A percentile compares a stretch with the other conserved stretches of the same genome.
Conservation (phyloP, 2,797 vertebrate genomes). For the Rhynchonycteris naso region DNA sequence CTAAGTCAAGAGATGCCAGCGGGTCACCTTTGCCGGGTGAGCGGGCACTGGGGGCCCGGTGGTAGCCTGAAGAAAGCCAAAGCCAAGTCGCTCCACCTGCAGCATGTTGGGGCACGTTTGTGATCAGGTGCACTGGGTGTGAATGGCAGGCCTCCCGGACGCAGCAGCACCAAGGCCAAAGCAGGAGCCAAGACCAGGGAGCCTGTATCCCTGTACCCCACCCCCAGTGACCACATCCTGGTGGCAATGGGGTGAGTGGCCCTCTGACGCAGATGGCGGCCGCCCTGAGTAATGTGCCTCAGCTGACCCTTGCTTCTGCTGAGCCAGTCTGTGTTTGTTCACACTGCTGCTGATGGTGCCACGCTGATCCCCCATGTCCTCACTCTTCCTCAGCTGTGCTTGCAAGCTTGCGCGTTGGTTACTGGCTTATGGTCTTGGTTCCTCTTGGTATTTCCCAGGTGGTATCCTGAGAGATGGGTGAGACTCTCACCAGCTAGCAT, state of each 20-base stretch:
- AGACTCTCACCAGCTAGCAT: background rate
- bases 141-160: background rate
- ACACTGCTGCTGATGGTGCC: background rate
- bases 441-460: background rate
- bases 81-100: background rate
- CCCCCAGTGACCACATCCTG: background rate
- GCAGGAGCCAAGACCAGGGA: background rate
- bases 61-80: background rate
- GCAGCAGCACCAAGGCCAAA: background rate
- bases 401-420: background rate
- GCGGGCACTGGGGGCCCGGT: background rate
- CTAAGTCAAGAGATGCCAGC: too few species aligned
- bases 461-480: background rate
- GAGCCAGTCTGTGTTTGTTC: background rate
- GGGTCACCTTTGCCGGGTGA: too few species aligned
- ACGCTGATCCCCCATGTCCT: background rate
- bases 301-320: background rate
- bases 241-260: background rate
- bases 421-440: background rate
- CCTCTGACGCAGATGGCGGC: background rate
- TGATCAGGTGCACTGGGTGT: background rate
- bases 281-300: too few species aligned
- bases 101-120: rapidly evolving
- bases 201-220: background rate
- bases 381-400: background rate